Conservation (phyloP, 2,113 vertebrate genomes). For the Macaca nemestrina region DNA sequence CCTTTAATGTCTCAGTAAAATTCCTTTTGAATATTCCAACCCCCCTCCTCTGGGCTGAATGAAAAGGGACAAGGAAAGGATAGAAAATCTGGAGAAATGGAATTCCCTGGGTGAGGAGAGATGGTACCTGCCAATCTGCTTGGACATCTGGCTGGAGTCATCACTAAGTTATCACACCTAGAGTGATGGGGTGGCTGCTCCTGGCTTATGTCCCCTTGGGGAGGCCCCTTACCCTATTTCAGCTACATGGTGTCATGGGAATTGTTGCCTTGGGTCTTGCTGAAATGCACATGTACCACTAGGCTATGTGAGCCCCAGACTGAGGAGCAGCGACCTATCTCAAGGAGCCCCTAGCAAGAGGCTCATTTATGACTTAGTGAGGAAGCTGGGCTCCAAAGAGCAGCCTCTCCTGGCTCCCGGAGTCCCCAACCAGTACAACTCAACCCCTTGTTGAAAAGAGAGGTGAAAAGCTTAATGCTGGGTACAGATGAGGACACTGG, state of each 20-base stretch:
- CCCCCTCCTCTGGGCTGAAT: not conserved
- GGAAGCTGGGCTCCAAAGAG: not conserved
- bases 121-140: not conserved
- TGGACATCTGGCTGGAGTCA: not conserved
- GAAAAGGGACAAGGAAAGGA: not conserved
- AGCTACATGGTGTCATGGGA: not conserved
- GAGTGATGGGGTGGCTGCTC: not conserved
- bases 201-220: not conserved
- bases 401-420: not conserved
- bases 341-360: not conserved
- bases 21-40: conserved; percentile 58
- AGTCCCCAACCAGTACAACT: not conserved
- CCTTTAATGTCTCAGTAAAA: conserved; percentile 67
- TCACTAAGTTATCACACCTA: not conserved
- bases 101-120: not conserved
- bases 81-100: not conserved
- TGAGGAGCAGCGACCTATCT: not conserved
- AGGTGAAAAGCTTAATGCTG: not conserved
- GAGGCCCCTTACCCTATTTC: not conserved
- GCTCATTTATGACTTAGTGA: not conserved
- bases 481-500: not conserved
- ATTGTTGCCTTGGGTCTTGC: not conserved
- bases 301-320: not conserved
- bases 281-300: not conserved
- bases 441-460: not conserved